phyloP scores from a whole-genome alignment of 2,113 vertebrate genomes.

The Pogona vitticeps region DNA sequence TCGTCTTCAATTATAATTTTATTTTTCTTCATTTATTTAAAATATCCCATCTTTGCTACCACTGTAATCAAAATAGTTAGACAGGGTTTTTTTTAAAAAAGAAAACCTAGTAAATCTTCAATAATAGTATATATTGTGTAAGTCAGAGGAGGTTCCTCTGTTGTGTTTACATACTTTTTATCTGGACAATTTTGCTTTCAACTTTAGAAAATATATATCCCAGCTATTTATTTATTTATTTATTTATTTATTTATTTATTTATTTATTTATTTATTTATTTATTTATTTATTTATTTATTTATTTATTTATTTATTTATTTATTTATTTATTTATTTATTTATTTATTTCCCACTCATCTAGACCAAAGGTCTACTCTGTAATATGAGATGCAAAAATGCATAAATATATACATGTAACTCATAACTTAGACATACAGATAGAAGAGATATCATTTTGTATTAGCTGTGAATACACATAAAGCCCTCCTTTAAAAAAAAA shows the following conservation, averaged over 20 bases:
- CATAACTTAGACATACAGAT: not conserved
- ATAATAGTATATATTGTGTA: too few relatives aligned
- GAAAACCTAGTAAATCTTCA: too few relatives aligned
- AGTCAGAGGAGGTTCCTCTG: too few relatives aligned
- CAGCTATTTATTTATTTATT: too few relatives aligned
- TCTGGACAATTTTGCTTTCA: not conserved
- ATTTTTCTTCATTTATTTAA: not conserved
- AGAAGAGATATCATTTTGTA: not conserved
- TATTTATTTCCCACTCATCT: too few relatives aligned
- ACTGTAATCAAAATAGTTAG: not conserved
- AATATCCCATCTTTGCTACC: not conserved
- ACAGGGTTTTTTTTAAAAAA: not conserved
- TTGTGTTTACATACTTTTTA: not conserved
- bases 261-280: too few relatives aligned
- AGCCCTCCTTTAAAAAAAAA: not conserved
- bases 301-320: too few relatives aligned
- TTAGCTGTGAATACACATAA: not conserved
- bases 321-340: too few relatives aligned
- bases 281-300: too few relatives aligned
- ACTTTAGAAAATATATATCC: not conserved
- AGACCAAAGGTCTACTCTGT: too few relatives aligned
- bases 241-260: too few relatives aligned
- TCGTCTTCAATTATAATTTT: slow-evolving; percentile 14
- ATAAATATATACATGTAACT: not conserved
- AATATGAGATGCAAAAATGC: not conserved